Evolutionary conservation across 2,113 vertebrate genomes (phyloP).

Genomic region (Anguilla japonica): DNA sequence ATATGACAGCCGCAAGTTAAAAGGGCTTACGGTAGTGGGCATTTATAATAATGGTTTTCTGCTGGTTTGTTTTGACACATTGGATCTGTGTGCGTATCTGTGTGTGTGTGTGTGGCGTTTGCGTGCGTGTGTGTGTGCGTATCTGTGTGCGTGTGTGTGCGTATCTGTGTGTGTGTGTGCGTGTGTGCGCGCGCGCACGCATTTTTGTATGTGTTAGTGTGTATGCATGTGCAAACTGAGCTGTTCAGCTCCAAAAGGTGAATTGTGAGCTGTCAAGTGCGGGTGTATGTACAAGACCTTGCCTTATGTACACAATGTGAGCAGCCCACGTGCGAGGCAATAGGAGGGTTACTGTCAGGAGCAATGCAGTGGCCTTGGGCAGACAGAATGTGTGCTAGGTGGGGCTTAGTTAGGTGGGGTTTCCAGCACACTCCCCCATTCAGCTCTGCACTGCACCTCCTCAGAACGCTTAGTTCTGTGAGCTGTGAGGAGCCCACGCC

Average conservation of each 20-base stretch:
- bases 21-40: too few species aligned
- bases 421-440: conserved; percentile 47
- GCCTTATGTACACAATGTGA: neutral
- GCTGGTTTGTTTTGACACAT: too few species aligned
- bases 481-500: neutral
- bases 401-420: conserved; percentile 56
- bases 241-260: neutral
- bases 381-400: conserved; percentile 54
- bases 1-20: too few species aligned
- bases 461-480: conserved; percentile 2
- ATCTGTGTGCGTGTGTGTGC: too few species aligned
- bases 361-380: conserved; percentile 68
- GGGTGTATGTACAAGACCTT: too few species aligned
- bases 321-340: conserved; percentile 41
- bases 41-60: too few species aligned
- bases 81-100: neutral
- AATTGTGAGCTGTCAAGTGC: neutral
- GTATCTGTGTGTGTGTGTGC: too few species aligned
- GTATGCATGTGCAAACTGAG: neutral
- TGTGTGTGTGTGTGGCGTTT: neutral
- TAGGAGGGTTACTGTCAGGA: conserved; percentile 19
- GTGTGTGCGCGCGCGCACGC: too few species aligned
- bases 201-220: neutral
- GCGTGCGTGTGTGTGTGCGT: too few species aligned
- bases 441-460: conserved; percentile 7